Conservation (phyloP, 2,888 invertebrate species). For the Orthosia gothica region DNA sequence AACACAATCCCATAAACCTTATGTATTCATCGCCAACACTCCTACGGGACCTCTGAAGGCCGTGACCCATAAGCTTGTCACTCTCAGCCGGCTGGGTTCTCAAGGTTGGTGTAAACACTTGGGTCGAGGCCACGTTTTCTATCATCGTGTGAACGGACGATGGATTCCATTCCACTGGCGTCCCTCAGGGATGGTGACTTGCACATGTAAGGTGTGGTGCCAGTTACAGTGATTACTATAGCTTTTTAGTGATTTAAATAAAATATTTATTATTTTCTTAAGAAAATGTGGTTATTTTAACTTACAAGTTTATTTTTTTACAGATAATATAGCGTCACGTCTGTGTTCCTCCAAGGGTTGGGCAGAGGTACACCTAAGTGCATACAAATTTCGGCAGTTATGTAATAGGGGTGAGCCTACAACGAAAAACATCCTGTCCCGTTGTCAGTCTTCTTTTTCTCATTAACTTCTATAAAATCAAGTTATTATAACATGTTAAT, state of each 20-base stretch:
- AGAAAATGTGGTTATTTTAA: too few relatives aligned
- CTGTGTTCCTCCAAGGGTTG: too few relatives aligned
- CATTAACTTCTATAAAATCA: background rate
- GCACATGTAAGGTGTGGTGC: conserved; percentile 24
- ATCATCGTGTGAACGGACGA: conserved; percentile 50
- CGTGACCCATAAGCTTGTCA: background rate
- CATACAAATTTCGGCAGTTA: too few relatives aligned
- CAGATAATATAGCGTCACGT: too few relatives aligned
- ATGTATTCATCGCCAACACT: background rate
- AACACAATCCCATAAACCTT: background rate
- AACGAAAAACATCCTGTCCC: too few relatives aligned
- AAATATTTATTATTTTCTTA: too few relatives aligned
- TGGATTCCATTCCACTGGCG: conserved; percentile 44
- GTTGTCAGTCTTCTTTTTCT: too few relatives aligned
- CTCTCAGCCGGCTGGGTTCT: too few relatives aligned
- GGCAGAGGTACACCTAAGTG: too few relatives aligned
- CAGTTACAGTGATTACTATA: conserved; percentile 2
- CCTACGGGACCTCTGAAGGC: background rate
- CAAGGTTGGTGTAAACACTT: conserved; percentile 10
- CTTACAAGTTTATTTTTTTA: too few relatives aligned
- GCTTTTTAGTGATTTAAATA: too few relatives aligned
- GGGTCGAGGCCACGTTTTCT: conserved; percentile 43
- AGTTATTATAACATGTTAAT: background rate
- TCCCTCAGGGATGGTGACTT: conserved; percentile 43
- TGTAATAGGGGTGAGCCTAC: too few relatives aligned